A percentile compares a stretch with the other conserved stretches of the same genome.
phyloP scores from a whole-genome alignment of 2,113 vertebrate genomes.

The Pseudorhombus dupliciocellatus region DNA sequence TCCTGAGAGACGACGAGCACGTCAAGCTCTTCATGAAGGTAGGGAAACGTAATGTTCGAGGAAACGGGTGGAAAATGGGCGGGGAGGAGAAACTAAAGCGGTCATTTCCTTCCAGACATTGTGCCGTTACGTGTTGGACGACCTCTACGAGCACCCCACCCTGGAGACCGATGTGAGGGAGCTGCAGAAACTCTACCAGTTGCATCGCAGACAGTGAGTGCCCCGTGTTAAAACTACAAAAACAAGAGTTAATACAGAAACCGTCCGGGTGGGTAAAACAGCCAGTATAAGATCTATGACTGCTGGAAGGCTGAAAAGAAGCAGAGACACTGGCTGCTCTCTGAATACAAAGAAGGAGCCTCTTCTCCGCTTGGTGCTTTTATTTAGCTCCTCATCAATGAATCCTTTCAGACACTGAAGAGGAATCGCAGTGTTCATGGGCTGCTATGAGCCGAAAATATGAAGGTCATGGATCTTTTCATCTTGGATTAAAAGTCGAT shows the following conservation, averaged over 20 bases:
- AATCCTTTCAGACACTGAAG: conserved; percentile 60
- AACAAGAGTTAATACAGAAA: not conserved
- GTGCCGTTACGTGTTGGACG: conserved; percentile 91
- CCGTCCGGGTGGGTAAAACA: not conserved
- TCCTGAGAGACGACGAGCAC: conserved; percentile 91
- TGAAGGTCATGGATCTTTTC: conserved; percentile 53
- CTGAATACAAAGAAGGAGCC: conserved; percentile 52
- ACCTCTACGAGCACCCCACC: conserved; percentile 91
- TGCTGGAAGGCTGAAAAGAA: conserved; percentile 25
- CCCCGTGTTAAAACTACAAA: not conserved
- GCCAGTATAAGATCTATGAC: conserved; percentile 12
- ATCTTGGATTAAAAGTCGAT: conserved; percentile 19
- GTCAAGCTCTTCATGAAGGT: conserved; percentile 96
- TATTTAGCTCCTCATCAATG: conserved; percentile 66
- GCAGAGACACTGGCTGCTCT: conserved; percentile 21
- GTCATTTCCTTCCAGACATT: conserved; percentile 84
- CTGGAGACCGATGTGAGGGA: conserved; percentile 93
- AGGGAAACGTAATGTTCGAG: conserved; percentile 30
- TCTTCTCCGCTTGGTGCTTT: conserved; percentile 41
- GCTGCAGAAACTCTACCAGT: conserved; percentile 91
- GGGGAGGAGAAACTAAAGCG: conserved; percentile 28
- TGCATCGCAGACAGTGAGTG: conserved; percentile 94
- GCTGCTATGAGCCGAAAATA: conserved; percentile 30
- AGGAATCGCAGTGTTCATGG: conserved; percentile 54
- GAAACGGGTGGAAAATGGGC: conserved; percentile 16